Evolutionary conservation across 1,140 invertebrate species (phyloP), one percentile per base, ranked within the genome.

Genomic region (Papilio dardanus): DNA sequence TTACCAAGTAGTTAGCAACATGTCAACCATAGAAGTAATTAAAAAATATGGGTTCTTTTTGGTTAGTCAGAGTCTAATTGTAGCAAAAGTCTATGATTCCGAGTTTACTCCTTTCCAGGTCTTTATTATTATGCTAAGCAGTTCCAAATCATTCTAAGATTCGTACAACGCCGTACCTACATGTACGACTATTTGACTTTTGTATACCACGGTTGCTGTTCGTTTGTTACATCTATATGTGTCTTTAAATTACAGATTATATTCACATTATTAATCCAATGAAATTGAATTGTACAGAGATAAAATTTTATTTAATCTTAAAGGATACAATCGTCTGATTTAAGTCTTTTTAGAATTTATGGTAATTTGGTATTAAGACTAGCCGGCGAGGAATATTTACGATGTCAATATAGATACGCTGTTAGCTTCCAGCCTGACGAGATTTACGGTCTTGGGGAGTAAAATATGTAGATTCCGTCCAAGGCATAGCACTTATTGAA

Each of bases 381-480:
- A 33, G 28, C 71, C 50, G 71, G 50, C 71, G 46, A 73, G 71
- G 46, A 73, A 73, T 73, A 73, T 73, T 73, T 73, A 73, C 71
- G 71, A 73, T 73, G 71, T 73, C 71, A 73, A 73, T 73, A 73
- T 73, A 73, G 71, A 73, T 73, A 73, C 71, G 71, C 71, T 73
- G 71, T 58, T 73, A 58, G 77, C 76, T 77, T 80, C 79, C 83
- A 76, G 81, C 77, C 78, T 79, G 77, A 73, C 74, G 79, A 81
- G 81, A 90, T 92, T 92, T 91, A 92, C 85, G 81, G 87, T 85
- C 80, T 82, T 74, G 68, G 69, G 79, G 81, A 88, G 88, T 89
- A 91, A 91, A 90, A 90, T 90, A 90, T 91, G 89, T 86, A 91
- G 83, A 91, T 91, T 88, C 84, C 83, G 86, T 86, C 83, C 77